These are phyloP conservation scores for Rallus limicola DNA, from an alignment of 2,113 vertebrate genomes.

Conservation along the genomic window DNA sequence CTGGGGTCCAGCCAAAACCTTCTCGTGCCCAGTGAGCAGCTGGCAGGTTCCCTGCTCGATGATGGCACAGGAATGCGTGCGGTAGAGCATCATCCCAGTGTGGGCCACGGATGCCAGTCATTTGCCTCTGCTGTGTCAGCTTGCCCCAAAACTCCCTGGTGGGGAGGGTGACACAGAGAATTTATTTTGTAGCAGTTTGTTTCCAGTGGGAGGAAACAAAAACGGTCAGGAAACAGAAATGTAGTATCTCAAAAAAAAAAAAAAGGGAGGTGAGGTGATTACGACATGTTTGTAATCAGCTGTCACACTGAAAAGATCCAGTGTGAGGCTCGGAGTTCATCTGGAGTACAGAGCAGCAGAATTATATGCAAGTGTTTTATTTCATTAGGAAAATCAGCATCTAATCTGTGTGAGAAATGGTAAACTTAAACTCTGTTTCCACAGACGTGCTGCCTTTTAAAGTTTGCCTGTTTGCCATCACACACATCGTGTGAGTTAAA, in stretches of 20 bases:
- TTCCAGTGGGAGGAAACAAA: neutral
- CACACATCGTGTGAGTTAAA: neutral
- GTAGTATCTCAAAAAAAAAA: neutral
- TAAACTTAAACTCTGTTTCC: neutral
- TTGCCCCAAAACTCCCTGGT: neutral
- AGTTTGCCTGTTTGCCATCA: neutral
- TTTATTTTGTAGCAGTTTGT: neutral
- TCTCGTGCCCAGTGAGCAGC: neutral
- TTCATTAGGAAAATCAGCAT: neutral
- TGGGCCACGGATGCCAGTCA: neutral
- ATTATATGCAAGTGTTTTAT: neutral
- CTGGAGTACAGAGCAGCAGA: neutral
- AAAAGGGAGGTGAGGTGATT: neutral
- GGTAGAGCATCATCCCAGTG: neutral
- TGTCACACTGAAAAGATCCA: neutral
- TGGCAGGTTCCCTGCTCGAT: neutral
- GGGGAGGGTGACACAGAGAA: neutral
- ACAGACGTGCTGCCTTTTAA: neutral
- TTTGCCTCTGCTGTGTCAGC: neutral
- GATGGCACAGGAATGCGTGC: neutral
- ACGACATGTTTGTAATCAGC: neutral
- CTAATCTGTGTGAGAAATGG: neutral
- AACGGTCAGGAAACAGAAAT: neutral
- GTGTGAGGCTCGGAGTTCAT: neutral
- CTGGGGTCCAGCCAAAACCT: neutral